Conservation (phyloP, 2,797 vertebrate genomes). For the Rhadinocentrus ornatus region DNA sequence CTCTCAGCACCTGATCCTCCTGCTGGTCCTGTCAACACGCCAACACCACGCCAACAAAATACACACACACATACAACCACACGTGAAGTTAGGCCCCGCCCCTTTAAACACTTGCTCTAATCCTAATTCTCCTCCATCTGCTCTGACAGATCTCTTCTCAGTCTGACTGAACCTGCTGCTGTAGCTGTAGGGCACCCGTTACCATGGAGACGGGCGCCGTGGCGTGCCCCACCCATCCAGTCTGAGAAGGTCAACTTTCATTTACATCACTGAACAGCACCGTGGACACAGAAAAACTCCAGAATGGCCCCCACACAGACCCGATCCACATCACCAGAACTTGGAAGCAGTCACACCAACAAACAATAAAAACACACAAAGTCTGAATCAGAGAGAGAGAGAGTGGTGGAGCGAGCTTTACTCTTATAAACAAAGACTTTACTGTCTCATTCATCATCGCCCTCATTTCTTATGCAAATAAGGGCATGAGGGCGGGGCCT, state of each 20-base stretch:
- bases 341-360: neutral
- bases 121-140: conserved; percentile 11
- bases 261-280: neutral
- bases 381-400: no score
- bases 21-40: conserved; percentile 8
- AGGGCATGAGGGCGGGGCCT: neutral
- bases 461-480: conserved; percentile 21
- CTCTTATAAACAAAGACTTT: conserved; percentile 23
- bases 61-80: neutral
- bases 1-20: conserved; percentile 45
- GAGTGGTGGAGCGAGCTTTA: neutral
- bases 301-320: neutral
- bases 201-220: conserved; percentile 21
- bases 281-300: neutral
- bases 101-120: conserved; percentile 6
- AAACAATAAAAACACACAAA: neutral
- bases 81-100: neutral
- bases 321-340: neutral
- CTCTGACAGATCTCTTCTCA: neutral
- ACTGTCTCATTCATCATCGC: conserved; percentile 7
- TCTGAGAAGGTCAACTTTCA: conserved; percentile 14
- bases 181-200: neutral
- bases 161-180: neutral
- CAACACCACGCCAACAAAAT: neutral
- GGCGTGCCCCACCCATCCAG: neutral